Percentiles rank a stretch among this genome's conserved stretches.
Conservation (phyloP, 2,797 vertebrate species). For the Oreochromis grahami region DNA sequence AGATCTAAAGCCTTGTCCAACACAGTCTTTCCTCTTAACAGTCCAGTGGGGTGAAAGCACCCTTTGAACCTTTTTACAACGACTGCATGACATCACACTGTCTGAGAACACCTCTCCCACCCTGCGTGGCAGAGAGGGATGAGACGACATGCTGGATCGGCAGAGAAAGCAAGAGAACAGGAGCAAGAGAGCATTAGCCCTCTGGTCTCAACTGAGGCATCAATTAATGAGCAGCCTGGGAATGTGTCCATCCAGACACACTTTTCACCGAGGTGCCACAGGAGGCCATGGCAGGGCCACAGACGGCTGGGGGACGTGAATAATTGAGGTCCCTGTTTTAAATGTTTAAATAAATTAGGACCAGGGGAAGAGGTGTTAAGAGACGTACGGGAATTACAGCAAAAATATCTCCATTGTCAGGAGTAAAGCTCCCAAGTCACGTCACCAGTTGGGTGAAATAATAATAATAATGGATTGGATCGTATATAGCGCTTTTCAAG, state of each 20-base stretch:
- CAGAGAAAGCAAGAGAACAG: slow-evolving; percentile 23
- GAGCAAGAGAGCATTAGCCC: slow-evolving; percentile 69
- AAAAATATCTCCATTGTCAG: slow-evolving; percentile 24
- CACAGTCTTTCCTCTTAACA: slow-evolving; percentile 21
- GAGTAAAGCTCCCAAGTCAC: background rate
- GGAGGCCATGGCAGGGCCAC: slow-evolving; percentile 41
- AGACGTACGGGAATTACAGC: slow-evolving; percentile 18
- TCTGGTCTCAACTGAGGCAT: slow-evolving; percentile 56
- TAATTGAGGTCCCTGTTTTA: slow-evolving; percentile 67
- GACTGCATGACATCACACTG: slow-evolving; percentile 39
- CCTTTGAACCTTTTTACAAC: slow-evolving; percentile 34
- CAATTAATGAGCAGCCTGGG: slow-evolving; percentile 72
- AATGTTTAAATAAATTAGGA: slow-evolving; percentile 69
- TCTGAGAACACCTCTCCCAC: slow-evolving; percentile 14
- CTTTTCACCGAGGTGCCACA: slow-evolving; percentile 36
- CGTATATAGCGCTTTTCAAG: too few species aligned
- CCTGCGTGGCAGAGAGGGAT: slow-evolving; percentile 11
- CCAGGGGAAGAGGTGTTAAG: slow-evolving; percentile 49
- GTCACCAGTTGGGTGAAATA: background rate
- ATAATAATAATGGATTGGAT: too few species aligned
- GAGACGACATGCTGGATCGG: slow-evolving; percentile 22
- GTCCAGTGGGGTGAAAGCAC: slow-evolving; percentile 22
- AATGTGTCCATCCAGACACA: slow-evolving; percentile 69
- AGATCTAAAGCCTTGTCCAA: slow-evolving; percentile 40
- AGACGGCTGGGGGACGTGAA: slow-evolving; percentile 60